Evolutionary conservation across 2,888 invertebrate genomes (phyloP).

Genomic region (Rhabditoides inermis): DNA sequence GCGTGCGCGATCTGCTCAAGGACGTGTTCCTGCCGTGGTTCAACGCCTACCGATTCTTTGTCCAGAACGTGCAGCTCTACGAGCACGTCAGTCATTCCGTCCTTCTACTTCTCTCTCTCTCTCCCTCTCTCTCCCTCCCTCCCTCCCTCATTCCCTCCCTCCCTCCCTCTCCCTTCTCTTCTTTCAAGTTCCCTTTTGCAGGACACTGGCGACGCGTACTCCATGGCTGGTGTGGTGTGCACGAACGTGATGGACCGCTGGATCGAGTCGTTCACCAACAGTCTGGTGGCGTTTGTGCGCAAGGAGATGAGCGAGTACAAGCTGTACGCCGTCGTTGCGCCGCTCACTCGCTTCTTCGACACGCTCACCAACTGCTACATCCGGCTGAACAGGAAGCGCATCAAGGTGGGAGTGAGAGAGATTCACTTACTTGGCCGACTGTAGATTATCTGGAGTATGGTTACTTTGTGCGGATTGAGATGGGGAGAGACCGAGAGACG

Average conservation of each 20-base stretch:
- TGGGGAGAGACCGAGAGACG: no score
- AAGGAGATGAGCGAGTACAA: conserved; percentile 82
- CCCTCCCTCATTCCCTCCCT: background rate
- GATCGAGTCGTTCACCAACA: conserved; percentile 93
- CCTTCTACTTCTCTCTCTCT: background rate
- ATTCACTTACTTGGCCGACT: no score
- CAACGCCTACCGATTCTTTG: conserved; percentile 70
- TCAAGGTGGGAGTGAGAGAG: conserved; percentile 69
- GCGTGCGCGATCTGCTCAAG: conserved; percentile 87
- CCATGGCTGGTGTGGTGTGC: conserved; percentile 17
- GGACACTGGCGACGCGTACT: conserved; percentile 25
- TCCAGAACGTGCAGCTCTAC: conserved; percentile 81
- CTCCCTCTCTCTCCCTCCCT: background rate
- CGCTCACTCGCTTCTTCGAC: conserved; percentile 87
- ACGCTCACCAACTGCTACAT: conserved; percentile 98
- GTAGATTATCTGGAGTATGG: no score
- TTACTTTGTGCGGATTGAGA: no score
- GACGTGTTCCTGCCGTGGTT: conserved; percentile 94
- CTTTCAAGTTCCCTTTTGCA: conserved; percentile 6
- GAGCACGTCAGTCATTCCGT: conserved; percentile 58
- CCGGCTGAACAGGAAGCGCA: conserved; percentile 82
- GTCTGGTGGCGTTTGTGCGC: conserved; percentile 75
- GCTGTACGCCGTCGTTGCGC: conserved; percentile 86
- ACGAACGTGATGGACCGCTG: conserved; percentile 88
- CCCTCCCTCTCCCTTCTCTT: background rate